Conservation (phyloP, 2,888 invertebrate genomes). For the Epistrophe grossulariae region DNA sequence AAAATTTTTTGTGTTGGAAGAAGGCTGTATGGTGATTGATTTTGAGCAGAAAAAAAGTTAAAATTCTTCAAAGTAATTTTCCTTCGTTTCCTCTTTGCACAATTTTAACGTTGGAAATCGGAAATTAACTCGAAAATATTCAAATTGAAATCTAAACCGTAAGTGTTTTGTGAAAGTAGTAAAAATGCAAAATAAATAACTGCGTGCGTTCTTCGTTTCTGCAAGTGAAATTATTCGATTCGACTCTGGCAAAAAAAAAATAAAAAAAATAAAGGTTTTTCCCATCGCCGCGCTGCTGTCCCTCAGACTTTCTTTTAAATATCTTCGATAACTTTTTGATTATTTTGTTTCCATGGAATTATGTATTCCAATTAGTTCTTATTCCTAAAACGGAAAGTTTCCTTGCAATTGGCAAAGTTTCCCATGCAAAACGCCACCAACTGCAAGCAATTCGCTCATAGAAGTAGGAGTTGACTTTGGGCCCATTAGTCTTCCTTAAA, state of each 20-base stretch:
- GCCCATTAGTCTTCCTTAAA: constrained; percentile 2
- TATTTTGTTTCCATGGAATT: constrained; percentile 29
- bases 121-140: constrained; percentile 60
- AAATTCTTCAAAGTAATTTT: constrained; percentile 78
- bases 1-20: constrained; percentile 82
- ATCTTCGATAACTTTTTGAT: constrained; percentile 2
- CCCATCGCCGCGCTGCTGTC: constrained; percentile 8
- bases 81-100: constrained; percentile 73
- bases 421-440: background rate
- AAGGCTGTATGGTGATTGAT: constrained; percentile 83
- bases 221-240: constrained; percentile 34
- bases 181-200: constrained; percentile 36
- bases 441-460: background rate
- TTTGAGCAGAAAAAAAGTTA: constrained; percentile 74
- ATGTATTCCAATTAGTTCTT: background rate
- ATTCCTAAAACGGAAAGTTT: background rate
- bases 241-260: constrained; percentile 16
- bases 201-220: constrained; percentile 44
- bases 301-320: background rate
- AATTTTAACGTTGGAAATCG: constrained; percentile 68
- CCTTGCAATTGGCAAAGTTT: background rate
- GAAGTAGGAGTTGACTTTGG: background rate
- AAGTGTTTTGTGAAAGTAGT: constrained; percentile 69
- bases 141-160: constrained; percentile 59
- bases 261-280: constrained; percentile 3